Percentiles rank a stretch among this genome's conserved stretches.
These are phyloP conservation scores for Ormyrus nitidulus DNA, from an alignment of 2,888 invertebrate genomes.

Conservation along the genomic window DNA sequence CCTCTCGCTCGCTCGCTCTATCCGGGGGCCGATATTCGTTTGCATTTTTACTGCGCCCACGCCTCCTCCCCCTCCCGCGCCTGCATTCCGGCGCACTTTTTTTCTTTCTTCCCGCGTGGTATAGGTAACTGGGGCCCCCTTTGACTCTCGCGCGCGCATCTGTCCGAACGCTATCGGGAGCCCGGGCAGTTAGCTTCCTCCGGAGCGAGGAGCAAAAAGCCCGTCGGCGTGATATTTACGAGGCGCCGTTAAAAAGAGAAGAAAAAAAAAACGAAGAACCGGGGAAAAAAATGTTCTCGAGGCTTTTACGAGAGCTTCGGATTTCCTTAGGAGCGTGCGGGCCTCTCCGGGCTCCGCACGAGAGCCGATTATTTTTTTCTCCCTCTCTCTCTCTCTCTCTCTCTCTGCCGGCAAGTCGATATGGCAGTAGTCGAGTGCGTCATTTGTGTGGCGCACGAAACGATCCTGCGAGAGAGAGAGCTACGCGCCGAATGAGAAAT, in stretches of 20 bases:
- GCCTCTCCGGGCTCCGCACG: background rate
- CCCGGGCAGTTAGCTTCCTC: background rate
- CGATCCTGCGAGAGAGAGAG: background rate
- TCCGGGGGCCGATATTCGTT: background rate
- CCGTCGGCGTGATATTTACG: conserved; percentile 46
- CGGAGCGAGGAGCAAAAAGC: background rate
- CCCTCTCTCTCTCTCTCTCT: background rate
- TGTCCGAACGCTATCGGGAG: background rate
- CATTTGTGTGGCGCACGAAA: background rate
- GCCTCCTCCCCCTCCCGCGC: background rate
- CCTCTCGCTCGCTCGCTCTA: background rate
- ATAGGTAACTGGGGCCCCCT: background rate
- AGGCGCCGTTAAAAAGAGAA: conserved; percentile 39
- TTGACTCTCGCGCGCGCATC: background rate
- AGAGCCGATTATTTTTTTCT: conserved; percentile 29
- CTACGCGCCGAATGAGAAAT: conserved; percentile 21
- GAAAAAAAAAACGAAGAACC: no score
- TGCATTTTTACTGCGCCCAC: conserved; percentile 32
- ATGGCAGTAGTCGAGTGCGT: conserved; percentile 9
- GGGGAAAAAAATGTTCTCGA: background rate
- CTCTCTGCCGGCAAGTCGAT: no score
- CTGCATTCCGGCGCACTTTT: background rate
- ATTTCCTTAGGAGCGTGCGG: conserved; percentile 6
- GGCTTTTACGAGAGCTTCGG: conserved; percentile 29
- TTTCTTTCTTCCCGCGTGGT: background rate